phyloP scores from a whole-genome alignment of 2,888 invertebrate species.

The Spodoptera exigua region DNA sequence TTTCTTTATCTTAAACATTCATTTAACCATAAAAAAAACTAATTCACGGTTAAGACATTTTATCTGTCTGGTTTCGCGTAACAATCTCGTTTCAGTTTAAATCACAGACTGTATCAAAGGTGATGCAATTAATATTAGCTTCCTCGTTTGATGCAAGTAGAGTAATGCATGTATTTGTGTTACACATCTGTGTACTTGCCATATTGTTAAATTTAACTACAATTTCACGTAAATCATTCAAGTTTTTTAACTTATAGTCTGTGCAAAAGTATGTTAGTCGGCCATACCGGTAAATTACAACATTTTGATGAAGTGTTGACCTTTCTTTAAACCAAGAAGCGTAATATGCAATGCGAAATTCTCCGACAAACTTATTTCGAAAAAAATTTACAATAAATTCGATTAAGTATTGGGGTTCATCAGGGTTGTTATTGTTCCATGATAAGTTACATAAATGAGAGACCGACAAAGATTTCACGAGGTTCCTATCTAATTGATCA shows the following conservation, averaged over 20 bases:
- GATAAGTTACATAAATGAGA: constrained; percentile 73
- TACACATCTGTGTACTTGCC: constrained; percentile 31
- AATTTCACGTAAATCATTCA: constrained; percentile 21
- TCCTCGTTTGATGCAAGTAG: constrained; percentile 52
- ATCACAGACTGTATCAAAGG: constrained; percentile 42
- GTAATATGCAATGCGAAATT: constrained; percentile 10
- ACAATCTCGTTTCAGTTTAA: constrained; percentile 29
- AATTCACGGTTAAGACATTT: not conserved
- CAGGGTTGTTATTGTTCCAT: constrained; percentile 60
- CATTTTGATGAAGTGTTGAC: constrained; percentile 21
- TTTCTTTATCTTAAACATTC: not conserved
- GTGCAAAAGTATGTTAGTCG: constrained; percentile 29
- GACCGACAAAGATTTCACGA: constrained; percentile 65
- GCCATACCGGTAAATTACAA: constrained; percentile 25
- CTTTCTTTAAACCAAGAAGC: constrained; percentile 23
- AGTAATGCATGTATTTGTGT: constrained; percentile 48
- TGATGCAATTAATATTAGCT: constrained; percentile 53
- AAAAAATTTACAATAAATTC: not conserved
- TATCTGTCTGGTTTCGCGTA: constrained; percentile 29
- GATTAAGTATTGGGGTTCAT: constrained; percentile 26
- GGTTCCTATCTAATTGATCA: constrained; percentile 72
- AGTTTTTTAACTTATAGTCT: constrained; percentile 22
- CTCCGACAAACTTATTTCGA: not conserved
- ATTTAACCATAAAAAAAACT: not conserved
- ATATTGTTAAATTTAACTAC: constrained; percentile 21